Evolutionary conservation across 2,797 vertebrate genomes (phyloP), one percentile per base, ranked within the genome.

Genomic region (Brachyrhaphis roseni): DNA sequence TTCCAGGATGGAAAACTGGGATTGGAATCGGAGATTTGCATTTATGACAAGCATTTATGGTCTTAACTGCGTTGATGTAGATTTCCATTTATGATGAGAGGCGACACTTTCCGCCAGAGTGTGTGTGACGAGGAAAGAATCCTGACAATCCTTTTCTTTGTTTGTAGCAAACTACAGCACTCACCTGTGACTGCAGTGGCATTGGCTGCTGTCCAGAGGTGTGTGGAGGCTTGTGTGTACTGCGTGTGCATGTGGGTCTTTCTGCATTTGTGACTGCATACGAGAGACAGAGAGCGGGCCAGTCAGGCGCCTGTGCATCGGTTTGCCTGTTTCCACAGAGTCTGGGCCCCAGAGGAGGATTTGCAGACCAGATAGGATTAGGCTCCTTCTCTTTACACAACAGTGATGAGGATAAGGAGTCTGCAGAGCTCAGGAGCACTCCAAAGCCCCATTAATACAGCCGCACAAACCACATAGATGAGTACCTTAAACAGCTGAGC

Each of bases 321-420:
- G 90, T 87, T 90, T 90, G 92, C 89, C 90, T 91, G 88, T 93
- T 94, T 94, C 93, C 88, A 93, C 92, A 91, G 87, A 91, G 93
- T 91, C 91, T 91, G 89, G 90, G 87, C 92, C 93, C 90, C 91
- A 91, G 88, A 90, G 91, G 93, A 93, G 94, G 94, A 95, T 95
- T 95, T 95, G 89, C 87, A 89, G 93, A 90, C 91, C 92, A 94
- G 93, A 94, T 94, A 94, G 95, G 95, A 96, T 96, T 95, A 96
- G 88, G 71, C 92, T 93, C 87, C 88, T 89, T 95, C 93, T 95
- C 95, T 96, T 96, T 95, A 94, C 94, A 94, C 94, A 95, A 95
- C 93, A 95, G 85, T 91, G 93, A 94, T 89, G 94, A 86, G 95
- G 94, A 95, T 95, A 93, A 96, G 92, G 89, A 94, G 90, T 90